Evolutionary conservation across 1,140 invertebrate genomes (phyloP), one percentile per base, ranked within the genome.

Genomic region (Notospermus geniculatus): DNA sequence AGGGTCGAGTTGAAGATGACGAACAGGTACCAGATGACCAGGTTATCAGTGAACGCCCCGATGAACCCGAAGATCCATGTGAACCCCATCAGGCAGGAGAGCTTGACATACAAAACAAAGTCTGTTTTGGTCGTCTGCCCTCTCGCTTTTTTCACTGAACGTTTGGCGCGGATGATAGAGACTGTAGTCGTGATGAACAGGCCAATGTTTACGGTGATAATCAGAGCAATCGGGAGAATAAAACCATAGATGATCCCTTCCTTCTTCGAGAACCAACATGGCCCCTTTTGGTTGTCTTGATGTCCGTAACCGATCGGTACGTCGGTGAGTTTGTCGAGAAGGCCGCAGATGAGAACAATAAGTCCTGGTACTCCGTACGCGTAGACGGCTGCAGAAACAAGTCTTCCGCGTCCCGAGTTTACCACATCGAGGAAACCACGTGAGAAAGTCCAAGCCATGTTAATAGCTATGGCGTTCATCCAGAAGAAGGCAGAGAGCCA

Each of bases 401-500:
- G 23, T 28, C 15, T 22, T n/a, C 39, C 11, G 43, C 19, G n/a
- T 22, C 2, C 13, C 17, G 9, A 2, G 41, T 11, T 25, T 56
- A 29, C 17, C 11, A 39, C 32, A 28, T 56, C 30, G 22, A 64
- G 56, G 19, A 73, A 53, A 55, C 29, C 36, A 30, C 63, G 55
- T 19, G 60, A 22, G 7, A 62, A 45, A n/a, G 64, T 28, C 0
- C 67, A 43, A 2, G 57, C 41, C 45, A 74, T 66, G 57, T 83
- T 74, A 5, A 73, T 45, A n/a, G 92, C 93, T 91, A 95, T 94
- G 46, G 91, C 91, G 81, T 92, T 94, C 62, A 95, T 88, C 93
- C 93, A 96, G 80, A 93, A 93, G 85, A 95, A 95, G 50, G 92
- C 90, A 29, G 91, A 87, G 74, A 95, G 83, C 81, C 93, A 93